A percentile compares a stretch with the other conserved stretches of the same genome.
phyloP scores from a whole-genome alignment of 2,797 vertebrate species.

The Sparus aurata region DNA sequence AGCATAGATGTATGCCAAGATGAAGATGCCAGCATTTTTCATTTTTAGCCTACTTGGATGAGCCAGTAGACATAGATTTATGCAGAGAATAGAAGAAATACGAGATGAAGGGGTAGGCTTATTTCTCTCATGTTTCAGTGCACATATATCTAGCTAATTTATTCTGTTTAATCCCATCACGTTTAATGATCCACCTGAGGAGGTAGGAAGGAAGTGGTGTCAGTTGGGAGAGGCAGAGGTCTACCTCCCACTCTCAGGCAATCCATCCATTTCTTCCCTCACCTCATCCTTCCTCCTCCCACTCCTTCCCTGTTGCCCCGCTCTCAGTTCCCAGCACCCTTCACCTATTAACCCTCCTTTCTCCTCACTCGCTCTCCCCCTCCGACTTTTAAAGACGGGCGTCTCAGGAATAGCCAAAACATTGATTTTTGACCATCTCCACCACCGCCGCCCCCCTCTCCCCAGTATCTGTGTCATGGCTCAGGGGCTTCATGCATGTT shows the following conservation, averaged over 20 bases:
- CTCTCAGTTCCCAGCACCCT: slow-evolving; percentile 70
- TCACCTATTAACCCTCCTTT: slow-evolving; percentile 81
- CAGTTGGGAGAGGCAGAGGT: slow-evolving; percentile 65
- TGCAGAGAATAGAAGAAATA: slow-evolving; percentile 61
- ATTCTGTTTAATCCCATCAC: slow-evolving; percentile 60
- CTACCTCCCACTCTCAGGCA: slow-evolving; percentile 50
- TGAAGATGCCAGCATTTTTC: slow-evolving; percentile 74
- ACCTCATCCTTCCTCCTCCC: slow-evolving; percentile 45
- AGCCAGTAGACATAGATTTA: slow-evolving; percentile 63
- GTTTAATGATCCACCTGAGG: slow-evolving; percentile 61
- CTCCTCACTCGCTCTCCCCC: slow-evolving; percentile 62
- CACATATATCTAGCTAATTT: slow-evolving; percentile 36
- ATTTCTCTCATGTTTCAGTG: slow-evolving; percentile 41
- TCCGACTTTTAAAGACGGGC: slow-evolving; percentile 87
- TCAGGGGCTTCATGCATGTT: slow-evolving; percentile 82
- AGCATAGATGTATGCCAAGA: slow-evolving; percentile 72
- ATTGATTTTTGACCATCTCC: slow-evolving; percentile 87
- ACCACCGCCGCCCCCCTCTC: slow-evolving; percentile 8
- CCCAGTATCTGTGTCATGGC: slow-evolving; percentile 76
- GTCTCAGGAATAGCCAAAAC: slow-evolving; percentile 88
- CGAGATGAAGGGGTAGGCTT: slow-evolving; percentile 48
- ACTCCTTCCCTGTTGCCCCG: slow-evolving; percentile 52
- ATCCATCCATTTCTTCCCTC: slow-evolving; percentile 39
- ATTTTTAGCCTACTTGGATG: slow-evolving; percentile 74
- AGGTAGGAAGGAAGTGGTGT: slow-evolving; percentile 75